A percentile compares a stretch with the other conserved stretches of the same genome.
These are phyloP conservation scores for Sebastes alutus DNA, from an alignment of 2,797 vertebrate genomes.

Conservation along the genomic window DNA sequence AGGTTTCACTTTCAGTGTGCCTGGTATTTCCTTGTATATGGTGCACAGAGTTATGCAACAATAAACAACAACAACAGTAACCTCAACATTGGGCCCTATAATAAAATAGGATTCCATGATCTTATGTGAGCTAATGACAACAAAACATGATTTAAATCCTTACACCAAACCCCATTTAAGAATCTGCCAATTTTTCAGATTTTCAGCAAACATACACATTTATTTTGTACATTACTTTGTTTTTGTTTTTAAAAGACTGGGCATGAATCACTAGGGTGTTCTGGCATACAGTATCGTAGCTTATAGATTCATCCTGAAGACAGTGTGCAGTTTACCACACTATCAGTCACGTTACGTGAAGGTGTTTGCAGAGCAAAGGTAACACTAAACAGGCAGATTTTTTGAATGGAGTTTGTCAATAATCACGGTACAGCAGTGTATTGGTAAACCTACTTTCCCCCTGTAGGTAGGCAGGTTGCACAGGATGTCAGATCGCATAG, in stretches of 20 bases:
- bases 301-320: neutral
- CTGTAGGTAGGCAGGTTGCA: constrained; percentile 94
- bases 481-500: constrained; percentile 94
- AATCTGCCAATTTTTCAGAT: neutral
- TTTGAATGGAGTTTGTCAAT: neutral
- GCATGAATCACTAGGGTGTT: neutral
- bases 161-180: neutral
- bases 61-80: neutral
- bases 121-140: neutral
- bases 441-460: constrained; percentile 83
- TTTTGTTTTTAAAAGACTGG: neutral
- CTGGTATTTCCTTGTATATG: neutral
- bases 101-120: neutral
- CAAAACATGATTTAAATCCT: neutral
- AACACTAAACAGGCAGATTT: neutral
- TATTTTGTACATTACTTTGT: too few species aligned
- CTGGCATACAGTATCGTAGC: neutral
- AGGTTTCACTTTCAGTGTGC: neutral
- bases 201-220: neutral
- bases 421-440: neutral
- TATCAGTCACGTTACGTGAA: neutral
- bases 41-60: neutral
- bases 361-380: neutral
- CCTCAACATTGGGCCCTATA: too few species aligned
- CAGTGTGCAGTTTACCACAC: neutral